Evolutionary conservation across 2,888 invertebrate genomes (phyloP).

Genomic region (Drosophila yooni): DNA sequence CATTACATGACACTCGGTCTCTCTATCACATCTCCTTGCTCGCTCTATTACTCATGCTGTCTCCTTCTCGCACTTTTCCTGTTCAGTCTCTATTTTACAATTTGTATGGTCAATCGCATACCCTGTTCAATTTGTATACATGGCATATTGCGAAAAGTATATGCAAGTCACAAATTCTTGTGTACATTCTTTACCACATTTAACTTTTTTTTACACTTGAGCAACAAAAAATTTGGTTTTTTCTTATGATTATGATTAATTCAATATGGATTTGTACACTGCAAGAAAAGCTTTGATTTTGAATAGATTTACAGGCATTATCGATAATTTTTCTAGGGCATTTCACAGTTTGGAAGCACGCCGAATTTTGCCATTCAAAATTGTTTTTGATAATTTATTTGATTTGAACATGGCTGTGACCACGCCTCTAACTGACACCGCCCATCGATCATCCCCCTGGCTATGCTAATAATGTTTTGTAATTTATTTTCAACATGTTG

Average conservation of each 20-base stretch:
- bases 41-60: background rate
- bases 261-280: background rate
- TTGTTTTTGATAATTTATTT: constrained; percentile 63
- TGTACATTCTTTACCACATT: background rate
- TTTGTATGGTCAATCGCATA: constrained; percentile 19
- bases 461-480: constrained; percentile 75
- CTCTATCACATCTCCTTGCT: background rate
- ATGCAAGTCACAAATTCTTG: background rate
- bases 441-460: constrained; percentile 54
- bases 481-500: constrained; percentile 76
- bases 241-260: background rate
- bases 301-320: background rate
- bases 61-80: background rate
- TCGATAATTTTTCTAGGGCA: constrained; percentile 3
- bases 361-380: background rate
- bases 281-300: background rate
- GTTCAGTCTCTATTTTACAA: background rate
- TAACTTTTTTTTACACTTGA: background rate
- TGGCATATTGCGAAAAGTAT: background rate
- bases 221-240: background rate
- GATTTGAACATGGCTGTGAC: constrained; percentile 51
- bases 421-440: constrained; percentile 35
- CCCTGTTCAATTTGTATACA: background rate
- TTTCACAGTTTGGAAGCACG: background rate
- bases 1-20: constrained; percentile 19